Evolutionary conservation across 1,140 invertebrate genomes (phyloP).

Genomic region (Micrasema longulum): DNA sequence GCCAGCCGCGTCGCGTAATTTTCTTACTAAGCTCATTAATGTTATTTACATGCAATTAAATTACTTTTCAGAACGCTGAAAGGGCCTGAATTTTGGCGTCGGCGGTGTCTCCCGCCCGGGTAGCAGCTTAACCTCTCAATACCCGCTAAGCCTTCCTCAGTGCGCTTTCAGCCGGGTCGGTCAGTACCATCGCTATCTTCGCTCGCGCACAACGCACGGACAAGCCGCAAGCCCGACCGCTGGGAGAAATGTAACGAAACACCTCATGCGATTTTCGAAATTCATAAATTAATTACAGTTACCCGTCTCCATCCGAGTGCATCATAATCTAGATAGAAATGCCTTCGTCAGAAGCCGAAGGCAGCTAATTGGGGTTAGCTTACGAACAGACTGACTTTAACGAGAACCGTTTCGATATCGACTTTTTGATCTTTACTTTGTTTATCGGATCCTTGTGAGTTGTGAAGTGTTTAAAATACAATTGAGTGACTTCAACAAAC

Average conservation of each 20-base stretch:
- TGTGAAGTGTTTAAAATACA: constrained; percentile 3
- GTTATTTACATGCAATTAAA: no score
- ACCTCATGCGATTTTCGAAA: constrained; percentile 17
- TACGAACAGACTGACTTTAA: neutral
- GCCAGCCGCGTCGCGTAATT: no score
- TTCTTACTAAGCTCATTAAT: no score
- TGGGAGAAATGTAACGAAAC: neutral
- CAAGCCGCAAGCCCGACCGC: constrained; percentile 15
- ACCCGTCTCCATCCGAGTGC: constrained; percentile 5
- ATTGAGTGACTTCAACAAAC: constrained; percentile 12
- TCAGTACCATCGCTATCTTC: neutral
- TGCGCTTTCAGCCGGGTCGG: neutral
- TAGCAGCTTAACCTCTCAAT: neutral
- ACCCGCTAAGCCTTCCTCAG: constrained; percentile 10
- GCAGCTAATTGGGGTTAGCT: constrained; percentile 4
- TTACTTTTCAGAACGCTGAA: no score
- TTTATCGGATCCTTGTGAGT: constrained; percentile 4
- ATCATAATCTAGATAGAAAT: constrained; percentile 8
- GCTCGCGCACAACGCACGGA: constrained; percentile 12
- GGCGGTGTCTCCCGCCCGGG: neutral
- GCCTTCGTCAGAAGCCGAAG: constrained; percentile 2
- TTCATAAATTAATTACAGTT: neutral
- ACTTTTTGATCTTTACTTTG: neutral
- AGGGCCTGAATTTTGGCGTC: no score
- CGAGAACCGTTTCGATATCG: constrained; percentile 6